Conservation (phyloP, 2,888 invertebrate genomes). For the Scelioninae gen. 2 region DNA sequence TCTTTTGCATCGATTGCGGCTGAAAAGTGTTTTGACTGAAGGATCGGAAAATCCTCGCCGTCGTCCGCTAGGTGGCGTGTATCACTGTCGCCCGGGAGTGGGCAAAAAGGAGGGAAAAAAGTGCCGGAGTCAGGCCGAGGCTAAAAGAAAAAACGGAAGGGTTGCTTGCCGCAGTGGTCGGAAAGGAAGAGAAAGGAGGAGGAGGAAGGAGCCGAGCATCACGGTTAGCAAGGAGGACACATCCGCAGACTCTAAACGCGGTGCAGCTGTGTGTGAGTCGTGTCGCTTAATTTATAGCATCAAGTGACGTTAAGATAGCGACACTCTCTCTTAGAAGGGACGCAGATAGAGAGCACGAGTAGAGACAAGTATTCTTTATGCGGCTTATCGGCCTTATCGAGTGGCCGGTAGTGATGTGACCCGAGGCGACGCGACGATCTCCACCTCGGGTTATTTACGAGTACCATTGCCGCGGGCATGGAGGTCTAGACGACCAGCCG, state of each 20-base stretch:
- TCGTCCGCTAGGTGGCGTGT: constrained; percentile 55
- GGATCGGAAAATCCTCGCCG: constrained; percentile 25
- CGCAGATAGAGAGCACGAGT: constrained; percentile 61
- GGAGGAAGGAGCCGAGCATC: too few species aligned
- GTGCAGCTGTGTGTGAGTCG: constrained; percentile 70
- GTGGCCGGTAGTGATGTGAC: constrained; percentile 69
- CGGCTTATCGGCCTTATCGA: constrained; percentile 72
- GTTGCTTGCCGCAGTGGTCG: constrained; percentile 60
- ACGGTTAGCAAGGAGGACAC: constrained; percentile 50
- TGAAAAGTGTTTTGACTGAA: too few species aligned
- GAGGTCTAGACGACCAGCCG: constrained; percentile 61
- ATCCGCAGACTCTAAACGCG: constrained; percentile 60
- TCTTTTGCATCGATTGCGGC: too few species aligned
- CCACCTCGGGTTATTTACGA: constrained; percentile 62
- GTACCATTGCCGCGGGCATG: constrained; percentile 62
- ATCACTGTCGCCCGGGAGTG: constrained; percentile 42
- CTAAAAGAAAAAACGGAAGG: constrained; percentile 54
- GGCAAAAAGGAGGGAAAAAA: constrained; percentile 38
- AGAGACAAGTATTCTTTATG: constrained; percentile 71
- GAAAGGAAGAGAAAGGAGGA: constrained; percentile 61
- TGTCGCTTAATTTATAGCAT: constrained; percentile 72
- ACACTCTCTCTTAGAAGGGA: constrained; percentile 64
- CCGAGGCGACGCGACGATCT: constrained; percentile 60
- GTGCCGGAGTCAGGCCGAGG: constrained; percentile 42
- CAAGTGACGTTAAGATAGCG: constrained; percentile 72